A percentile compares a stretch with the other conserved stretches of the same genome.
phyloP scores from a whole-genome alignment of 2,797 vertebrate species.

The Okamejei kenojei region DNA sequence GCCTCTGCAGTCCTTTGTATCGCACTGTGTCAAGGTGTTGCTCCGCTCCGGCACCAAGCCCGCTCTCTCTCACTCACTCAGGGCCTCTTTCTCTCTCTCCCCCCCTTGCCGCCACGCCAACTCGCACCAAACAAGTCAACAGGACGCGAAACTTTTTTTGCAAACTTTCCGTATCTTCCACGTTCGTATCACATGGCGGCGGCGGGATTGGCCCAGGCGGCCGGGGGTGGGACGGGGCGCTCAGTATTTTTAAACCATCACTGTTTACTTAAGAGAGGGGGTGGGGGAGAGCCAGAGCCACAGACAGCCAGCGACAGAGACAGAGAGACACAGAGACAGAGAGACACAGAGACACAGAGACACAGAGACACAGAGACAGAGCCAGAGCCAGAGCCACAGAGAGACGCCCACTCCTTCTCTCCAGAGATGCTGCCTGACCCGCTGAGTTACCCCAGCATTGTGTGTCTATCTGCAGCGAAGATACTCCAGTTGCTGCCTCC shows the following conservation, averaged over 20 bases:
- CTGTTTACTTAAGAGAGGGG: neutral
- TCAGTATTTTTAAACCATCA: neutral
- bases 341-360: no score
- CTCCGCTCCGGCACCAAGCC: neutral
- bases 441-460: no score
- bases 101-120: neutral
- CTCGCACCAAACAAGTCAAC: neutral
- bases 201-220: neutral
- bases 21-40: neutral
- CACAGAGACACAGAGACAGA: no score
- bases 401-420: no score
- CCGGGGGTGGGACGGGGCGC: neutral
- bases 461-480: no score
- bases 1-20: neutral
- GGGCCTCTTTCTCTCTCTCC: neutral
- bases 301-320: no score
- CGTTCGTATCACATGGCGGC: slow-evolving; percentile 13
- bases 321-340: no score
- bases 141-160: neutral
- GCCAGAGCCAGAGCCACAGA: no score
- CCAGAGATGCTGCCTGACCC: no score
- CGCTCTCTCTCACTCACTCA: neutral
- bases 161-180: slow-evolving; percentile 9
- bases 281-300: no score
- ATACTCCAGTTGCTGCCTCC: no score